Base-by-base conservation (phyloP, 2,888 invertebrate species). In the Xanthia togata region DNA sequence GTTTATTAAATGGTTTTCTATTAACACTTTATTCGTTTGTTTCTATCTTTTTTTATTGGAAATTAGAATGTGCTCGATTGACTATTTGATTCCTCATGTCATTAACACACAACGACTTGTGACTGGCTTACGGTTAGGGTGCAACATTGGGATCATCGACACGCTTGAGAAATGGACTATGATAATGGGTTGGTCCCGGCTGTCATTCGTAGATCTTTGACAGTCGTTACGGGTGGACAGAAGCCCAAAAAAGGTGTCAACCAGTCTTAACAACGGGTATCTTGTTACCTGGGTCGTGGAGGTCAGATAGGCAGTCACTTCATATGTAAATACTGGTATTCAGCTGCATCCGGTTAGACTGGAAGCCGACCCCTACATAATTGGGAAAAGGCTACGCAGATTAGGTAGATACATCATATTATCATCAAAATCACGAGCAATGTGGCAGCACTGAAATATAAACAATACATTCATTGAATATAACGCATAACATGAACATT, bases 1-100 rank as follows among this genome's bases (percentile, higher is more conserved):
- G 65, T 74, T 69, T 73, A 53, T 70, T 70, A 47, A 59, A 67
- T 76, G 12, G 65, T 57, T 68, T n/a, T 47, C 14, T 73, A 44
- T 41, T 20, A 47, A 53, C 17, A 26, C 12, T 68, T 73, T 62
- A 38, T 60, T 72, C n/a, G n/a, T n/a, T n/a, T n/a, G n/a, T n/a
- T 53, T 64, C 4, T 47, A 70, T 57, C 4, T n/a, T 11, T 67
- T 31, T 62, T 62, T 26, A 20, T 53, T 53, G 0, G 1, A n/a
- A n/a, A n/a, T 47, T 35, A 23, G 26, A 68, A 26, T 26, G 20
- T 78, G 26, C 9, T 44, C 23, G 2, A 38, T 63, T 73, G 38
- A 38, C n/a, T 73, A 55, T 41, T 20, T 55, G 57, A 55, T 76
- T 55, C n/a, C 2, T 50, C 2, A 41, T 69, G 23, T 35, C 9